Conservation (phyloP, 2,797 vertebrate species). For the Molossus molossus region DNA sequence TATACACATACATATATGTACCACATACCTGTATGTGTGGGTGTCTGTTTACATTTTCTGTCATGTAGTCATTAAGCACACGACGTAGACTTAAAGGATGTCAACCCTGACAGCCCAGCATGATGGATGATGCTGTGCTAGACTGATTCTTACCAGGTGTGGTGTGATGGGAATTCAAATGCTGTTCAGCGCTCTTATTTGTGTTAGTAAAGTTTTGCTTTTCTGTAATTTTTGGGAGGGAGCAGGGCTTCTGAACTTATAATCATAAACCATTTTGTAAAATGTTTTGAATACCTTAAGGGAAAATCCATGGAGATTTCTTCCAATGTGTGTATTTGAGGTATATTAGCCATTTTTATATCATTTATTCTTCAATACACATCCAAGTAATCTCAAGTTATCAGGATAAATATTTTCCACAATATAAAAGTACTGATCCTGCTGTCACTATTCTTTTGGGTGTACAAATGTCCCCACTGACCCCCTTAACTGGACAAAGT, state of each 20-base stretch:
- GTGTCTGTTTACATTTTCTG: constrained; percentile 94
- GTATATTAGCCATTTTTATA: background rate
- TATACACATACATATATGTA: constrained; percentile 79
- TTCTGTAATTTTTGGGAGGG: constrained; percentile 81
- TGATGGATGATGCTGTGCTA: constrained; percentile 93
- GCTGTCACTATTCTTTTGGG: background rate
- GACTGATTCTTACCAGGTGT: constrained; percentile 94
- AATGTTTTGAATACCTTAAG: constrained; percentile 26
- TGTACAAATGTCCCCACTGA: background rate
- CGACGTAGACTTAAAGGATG: constrained; percentile 92
- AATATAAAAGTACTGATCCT: constrained; percentile 73
- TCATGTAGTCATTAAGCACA: constrained; percentile 93
- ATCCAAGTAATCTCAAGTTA: constrained; percentile 55
- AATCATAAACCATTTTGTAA: constrained; percentile 81
- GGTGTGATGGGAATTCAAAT: constrained; percentile 93
- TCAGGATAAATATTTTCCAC: constrained; percentile 75
- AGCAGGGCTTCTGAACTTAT: constrained; percentile 85
- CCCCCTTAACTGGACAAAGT: background rate
- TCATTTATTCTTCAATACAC: background rate
- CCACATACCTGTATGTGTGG: constrained; percentile 90
- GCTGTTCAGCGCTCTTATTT: constrained; percentile 90
- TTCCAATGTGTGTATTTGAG: background rate
- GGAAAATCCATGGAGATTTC: background rate
- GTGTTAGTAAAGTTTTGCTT: constrained; percentile 91
- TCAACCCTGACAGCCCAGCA: constrained; percentile 92